These are phyloP conservation scores for Narcine bancroftii DNA, from an alignment of 2,113 vertebrate species.

Conservation along the genomic window DNA sequence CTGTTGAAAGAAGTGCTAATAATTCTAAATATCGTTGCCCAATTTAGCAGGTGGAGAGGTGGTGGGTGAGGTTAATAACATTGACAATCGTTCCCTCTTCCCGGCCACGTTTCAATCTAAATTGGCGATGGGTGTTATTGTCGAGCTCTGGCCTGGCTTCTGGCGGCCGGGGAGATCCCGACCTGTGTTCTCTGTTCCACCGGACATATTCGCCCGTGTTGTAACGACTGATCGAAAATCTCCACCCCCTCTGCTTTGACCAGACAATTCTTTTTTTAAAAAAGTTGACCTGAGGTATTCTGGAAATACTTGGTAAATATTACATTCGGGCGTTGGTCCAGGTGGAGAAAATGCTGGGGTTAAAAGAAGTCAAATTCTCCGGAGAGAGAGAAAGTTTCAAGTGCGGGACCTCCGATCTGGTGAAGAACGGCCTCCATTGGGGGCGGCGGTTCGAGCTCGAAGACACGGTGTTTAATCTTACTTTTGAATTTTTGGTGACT, in stretches of 20 bases:
- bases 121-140: background rate
- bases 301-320: no score
- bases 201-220: background rate
- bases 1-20: background rate
- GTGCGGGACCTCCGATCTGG: no score
- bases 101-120: background rate
- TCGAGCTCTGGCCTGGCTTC: background rate
- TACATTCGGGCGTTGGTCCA: no score
- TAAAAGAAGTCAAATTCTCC: no score
- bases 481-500: background rate
- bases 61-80: background rate
- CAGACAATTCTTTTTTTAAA: background rate
- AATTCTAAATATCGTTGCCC: background rate
- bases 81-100: background rate
- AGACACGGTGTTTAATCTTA: background rate
- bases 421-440: no score
- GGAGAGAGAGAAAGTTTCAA: no score
- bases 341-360: no score
- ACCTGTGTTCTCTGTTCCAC: no score
- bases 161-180: no score
- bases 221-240: background rate
- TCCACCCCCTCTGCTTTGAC: background rate
- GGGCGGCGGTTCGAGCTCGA: no score
- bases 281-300: background rate
- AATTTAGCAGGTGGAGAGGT: background rate